Percentiles rank a stretch among this genome's conserved stretches.
These are phyloP conservation scores for Drosophila pectinifera DNA, from an alignment of 1,140 invertebrate genomes.

Conservation along the genomic window DNA sequence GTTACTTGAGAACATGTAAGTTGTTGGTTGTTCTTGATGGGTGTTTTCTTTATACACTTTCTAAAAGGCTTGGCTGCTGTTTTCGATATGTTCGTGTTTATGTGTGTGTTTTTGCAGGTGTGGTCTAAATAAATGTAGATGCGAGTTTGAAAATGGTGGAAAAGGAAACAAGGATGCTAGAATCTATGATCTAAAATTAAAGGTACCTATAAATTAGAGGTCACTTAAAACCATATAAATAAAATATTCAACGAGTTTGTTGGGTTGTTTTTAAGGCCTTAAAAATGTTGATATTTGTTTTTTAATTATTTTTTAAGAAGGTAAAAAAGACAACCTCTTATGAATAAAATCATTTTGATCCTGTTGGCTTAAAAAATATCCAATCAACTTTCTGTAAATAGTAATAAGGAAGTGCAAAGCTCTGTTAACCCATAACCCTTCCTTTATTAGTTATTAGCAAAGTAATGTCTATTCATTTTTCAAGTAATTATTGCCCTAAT, in stretches of 20 bases:
- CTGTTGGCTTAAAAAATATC: no score
- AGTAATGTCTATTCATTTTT: no score
- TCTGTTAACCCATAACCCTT: no score
- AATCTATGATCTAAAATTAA: neutral
- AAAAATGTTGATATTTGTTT: no score
- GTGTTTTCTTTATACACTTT: slow-evolving; percentile 77
- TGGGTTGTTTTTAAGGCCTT: no score
- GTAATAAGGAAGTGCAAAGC: no score
- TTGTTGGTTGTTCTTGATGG: slow-evolving; percentile 72
- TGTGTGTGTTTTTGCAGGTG: slow-evolving; percentile 34
- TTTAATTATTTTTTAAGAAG: no score
- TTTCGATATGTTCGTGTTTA: slow-evolving; percentile 49
- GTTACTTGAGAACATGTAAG: slow-evolving; percentile 77
- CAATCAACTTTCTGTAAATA: no score
- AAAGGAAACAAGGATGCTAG: neutral
- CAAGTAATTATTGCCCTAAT: no score
- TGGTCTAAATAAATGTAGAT: slow-evolving; percentile 8
- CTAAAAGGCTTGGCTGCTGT: slow-evolving; percentile 69
- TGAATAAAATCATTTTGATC: no score
- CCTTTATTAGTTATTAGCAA: no score
- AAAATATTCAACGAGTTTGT: neutral
- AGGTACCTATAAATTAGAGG: neutral
- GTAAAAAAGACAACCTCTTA: no score
- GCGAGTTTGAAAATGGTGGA: neutral
- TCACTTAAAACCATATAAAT: neutral